These are phyloP conservation scores for Gavialis gangeticus DNA, from an alignment of 2,113 vertebrate genomes.

Conservation along the genomic window DNA sequence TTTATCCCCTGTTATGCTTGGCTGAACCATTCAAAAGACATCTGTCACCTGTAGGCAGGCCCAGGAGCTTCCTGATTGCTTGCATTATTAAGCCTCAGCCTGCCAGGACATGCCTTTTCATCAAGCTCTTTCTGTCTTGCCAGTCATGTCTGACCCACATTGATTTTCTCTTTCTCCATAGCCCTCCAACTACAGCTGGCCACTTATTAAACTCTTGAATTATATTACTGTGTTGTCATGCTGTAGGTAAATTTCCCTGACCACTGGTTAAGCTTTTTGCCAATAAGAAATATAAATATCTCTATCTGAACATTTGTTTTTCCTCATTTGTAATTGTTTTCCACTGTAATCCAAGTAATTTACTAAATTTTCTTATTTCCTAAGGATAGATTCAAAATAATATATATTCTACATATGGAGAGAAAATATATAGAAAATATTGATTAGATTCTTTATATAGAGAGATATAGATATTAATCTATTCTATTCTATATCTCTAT, in stretches of 20 bases:
- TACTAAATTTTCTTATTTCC: neutral
- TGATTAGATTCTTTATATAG: too few species aligned
- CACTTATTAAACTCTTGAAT: neutral
- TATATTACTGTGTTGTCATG: neutral
- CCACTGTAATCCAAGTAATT: neutral
- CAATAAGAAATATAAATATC: neutral
- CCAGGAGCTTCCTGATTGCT: rapidly evolving
- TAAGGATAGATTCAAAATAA: neutral
- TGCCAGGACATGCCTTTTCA: neutral
- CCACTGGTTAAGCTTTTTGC: neutral
- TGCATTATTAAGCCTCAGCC: neutral
- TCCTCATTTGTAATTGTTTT: neutral
- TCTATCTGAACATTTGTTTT: neutral
- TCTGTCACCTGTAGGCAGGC: neutral
- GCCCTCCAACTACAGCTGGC: neutral
- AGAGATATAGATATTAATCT: too few species aligned
- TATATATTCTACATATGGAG: too few species aligned
- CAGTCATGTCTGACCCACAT: neutral
- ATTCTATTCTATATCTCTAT: too few species aligned
- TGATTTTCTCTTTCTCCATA: neutral
- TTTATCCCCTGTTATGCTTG: neutral
- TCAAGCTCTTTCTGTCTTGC: neutral
- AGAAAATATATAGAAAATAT: neutral
- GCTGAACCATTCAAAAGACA: neutral
- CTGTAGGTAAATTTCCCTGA: neutral